These are phyloP conservation scores for Parazoanthus swiftii DNA, from an alignment of 92 coral and sea anemone genomes.

Conservation along the genomic window DNA sequence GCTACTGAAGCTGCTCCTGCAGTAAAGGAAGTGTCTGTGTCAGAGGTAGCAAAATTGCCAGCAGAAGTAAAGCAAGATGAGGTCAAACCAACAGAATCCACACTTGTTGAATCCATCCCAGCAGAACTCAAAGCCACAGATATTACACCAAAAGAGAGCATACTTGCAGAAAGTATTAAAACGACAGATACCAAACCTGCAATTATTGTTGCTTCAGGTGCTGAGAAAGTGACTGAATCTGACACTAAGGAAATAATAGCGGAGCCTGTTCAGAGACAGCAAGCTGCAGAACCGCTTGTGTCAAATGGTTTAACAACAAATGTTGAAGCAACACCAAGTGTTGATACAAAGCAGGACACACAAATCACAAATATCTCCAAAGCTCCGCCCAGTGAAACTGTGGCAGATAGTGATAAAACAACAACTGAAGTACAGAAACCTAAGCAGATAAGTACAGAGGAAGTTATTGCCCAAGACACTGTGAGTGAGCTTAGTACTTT, in stretches of 20 bases:
- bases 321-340: not conserved
- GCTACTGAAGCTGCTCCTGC: not conserved
- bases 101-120: not conserved
- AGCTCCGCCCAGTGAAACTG: not conserved
- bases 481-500: constrained; percentile 23
- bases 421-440: not conserved
- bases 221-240: not conserved
- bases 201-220: not conserved
- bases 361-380: not conserved
- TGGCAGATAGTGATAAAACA: not conserved
- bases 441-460: not conserved
- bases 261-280: not conserved
- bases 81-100: not conserved
- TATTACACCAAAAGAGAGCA: not conserved
- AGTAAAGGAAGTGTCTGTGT: not conserved
- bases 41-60: not conserved
- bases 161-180: not conserved
- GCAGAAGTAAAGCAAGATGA: constrained; percentile 3
- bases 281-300: not conserved
- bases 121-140: constrained; percentile 2
- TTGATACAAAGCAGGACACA: not conserved
- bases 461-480: not conserved
- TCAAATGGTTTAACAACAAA: not conserved
- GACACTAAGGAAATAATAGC: not conserved
- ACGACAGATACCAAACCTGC: not conserved